Conservation (phyloP, 2,113 vertebrate species). For the Python bivittatus region DNA sequence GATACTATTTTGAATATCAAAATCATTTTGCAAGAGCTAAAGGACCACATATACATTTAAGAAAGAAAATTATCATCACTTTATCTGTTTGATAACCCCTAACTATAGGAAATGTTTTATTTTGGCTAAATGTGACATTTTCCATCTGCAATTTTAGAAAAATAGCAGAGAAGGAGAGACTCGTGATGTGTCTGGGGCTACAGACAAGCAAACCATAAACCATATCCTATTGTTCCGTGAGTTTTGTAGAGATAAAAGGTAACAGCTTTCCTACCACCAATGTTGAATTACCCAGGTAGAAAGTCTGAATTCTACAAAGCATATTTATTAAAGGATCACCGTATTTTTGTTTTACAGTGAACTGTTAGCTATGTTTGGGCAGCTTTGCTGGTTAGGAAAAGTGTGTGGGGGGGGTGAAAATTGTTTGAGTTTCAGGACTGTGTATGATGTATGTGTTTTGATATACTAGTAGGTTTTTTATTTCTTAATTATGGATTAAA, state of each 20-base stretch:
- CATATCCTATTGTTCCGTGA: not conserved
- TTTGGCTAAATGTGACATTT: not conserved
- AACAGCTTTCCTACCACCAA: not conserved
- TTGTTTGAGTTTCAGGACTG: not conserved
- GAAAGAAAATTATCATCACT: not conserved
- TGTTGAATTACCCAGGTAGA: not conserved
- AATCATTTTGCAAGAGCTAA: not conserved
- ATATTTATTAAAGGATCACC: not conserved
- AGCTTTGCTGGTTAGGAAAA: not conserved
- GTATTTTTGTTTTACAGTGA: not conserved
- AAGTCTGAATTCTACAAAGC: not conserved
- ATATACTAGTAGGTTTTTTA: not conserved
- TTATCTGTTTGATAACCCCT: not conserved
- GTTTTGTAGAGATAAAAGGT: not conserved
- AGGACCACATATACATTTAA: not conserved
- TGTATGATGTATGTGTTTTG: not conserved
- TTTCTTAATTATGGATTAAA: not conserved
- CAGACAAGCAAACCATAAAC: not conserved
- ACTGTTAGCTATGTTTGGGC: not conserved
- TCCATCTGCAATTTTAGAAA: not conserved
- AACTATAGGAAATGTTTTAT: not conserved
- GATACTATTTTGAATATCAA: not conserved
- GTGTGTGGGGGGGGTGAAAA: not conserved
- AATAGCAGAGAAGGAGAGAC: not conserved
- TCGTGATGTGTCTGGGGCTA: not conserved